Evolutionary conservation across 2,888 invertebrate genomes (phyloP), one percentile per base, ranked within the genome.

Genomic region (Baronia brevicornis): DNA sequence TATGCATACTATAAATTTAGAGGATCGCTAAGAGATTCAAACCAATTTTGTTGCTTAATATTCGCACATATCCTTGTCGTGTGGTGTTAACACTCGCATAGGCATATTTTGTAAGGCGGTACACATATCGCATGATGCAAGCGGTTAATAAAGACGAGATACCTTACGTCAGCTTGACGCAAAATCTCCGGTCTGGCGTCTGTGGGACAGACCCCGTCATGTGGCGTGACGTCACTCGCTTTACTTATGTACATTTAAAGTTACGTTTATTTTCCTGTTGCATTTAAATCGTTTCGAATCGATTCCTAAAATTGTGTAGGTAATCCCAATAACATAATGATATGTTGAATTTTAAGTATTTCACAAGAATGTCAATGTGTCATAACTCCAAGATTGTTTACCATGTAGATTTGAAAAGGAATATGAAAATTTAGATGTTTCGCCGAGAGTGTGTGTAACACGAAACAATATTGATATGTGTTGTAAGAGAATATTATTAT

Each of bases 121-220:
- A 20, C 12, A 29, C 35, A 17, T 21, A 21, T 29, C 20, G 14
- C 7, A 11, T 35, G 29, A 29, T 26, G 30, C 15, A 30, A 35
- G 12, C 3, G 11, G 11, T 12, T 12, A 11, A 25, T 17, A 13
- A 15, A 30, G 7, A 12, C 8, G 18, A 31, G 13, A 24, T 7
- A 12, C 15, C 24, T 35, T 30, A 35, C 35, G 35, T 35, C 35
- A 30, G 8, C 3, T 3, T 12, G 9, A 30, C 26, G 29, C 18
- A 35, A 30, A 29, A 30, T 22, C 7, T 26, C 35, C 17, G 30
- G 35, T 18, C 35, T 26, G 35, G 22, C 35, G 29, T 30, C 21
- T 20, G 13, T 8, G 13, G 8, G 15, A 1, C 8, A 6, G 29
- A 10, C 26, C 20, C 18, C 18, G n/a, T 13, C 19, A n/a, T n/a